Evolutionary conservation across 2,113 vertebrate genomes (phyloP).

Genomic region (Myanophis thanlyinensis): DNA sequence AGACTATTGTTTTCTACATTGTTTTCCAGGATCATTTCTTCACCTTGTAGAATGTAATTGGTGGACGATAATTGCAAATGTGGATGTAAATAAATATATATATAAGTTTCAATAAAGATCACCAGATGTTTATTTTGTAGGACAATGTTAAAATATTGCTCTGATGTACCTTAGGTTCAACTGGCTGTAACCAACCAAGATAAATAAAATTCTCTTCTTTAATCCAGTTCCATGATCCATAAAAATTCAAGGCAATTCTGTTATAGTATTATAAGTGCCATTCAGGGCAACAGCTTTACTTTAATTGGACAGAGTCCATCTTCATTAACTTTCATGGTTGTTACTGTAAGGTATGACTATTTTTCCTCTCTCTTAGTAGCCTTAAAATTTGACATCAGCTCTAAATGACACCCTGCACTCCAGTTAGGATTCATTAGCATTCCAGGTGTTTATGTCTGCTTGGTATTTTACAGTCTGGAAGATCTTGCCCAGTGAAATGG

Average conservation of each 20-base stretch:
- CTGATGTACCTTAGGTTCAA: neutral
- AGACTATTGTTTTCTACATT: slow-evolving; percentile 27
- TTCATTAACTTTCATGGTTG: slow-evolving; percentile 10
- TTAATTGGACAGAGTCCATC: neutral
- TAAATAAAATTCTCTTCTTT: slow-evolving; percentile 10
- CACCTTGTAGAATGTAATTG: neutral
- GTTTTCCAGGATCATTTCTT: neutral
- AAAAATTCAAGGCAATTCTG: neutral
- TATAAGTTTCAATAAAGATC: neutral
- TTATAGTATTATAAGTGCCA: slow-evolving; percentile 1
- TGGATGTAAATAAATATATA: neutral
- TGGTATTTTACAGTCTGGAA: neutral
- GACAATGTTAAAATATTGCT: slow-evolving; percentile 26
- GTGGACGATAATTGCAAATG: neutral
- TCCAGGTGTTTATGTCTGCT: neutral
- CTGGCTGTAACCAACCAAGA: slow-evolving; percentile 31
- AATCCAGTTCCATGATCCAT: slow-evolving; percentile 30
- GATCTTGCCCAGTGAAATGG: slow-evolving; percentile 5
- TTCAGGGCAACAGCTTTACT: slow-evolving; percentile 18
- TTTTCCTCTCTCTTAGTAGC: neutral
- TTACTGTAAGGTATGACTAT: slow-evolving; percentile 18
- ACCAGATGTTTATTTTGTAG: neutral
- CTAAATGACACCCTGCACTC: neutral
- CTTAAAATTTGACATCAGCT: slow-evolving; percentile 14
- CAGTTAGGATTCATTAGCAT: slow-evolving; percentile 8